Base-by-base conservation (phyloP, 1,140 invertebrate genomes). In the Solenopsis fugax region DNA sequence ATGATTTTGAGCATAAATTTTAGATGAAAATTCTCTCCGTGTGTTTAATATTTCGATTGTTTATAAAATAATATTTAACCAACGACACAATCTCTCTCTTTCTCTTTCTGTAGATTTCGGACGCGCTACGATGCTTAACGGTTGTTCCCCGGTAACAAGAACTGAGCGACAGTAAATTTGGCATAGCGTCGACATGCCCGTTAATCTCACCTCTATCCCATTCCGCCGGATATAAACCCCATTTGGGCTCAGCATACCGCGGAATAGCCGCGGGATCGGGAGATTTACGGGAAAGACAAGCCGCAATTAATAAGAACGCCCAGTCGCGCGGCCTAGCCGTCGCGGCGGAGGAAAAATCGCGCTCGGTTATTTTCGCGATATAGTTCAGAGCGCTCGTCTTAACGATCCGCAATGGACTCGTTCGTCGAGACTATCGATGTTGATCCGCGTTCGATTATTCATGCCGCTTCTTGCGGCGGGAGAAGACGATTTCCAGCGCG, bases 161-260 rank as follows among this genome's bases (percentile, higher is more conserved):
- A 84, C 54, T 73, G 80, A 84, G 80, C 80, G 80, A 75, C 80
- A 75, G 80, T 75, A 84, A 84, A 84, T 84, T 75, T 60, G 80
- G 80, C 69, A 71, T 73, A 50, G 67, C 52, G 69, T 67, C 80
- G 80, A 75, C 69, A 56, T 56, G 54, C 45, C 69, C 80, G 69
- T 84, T 84, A 84, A 84, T 84, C 80, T 84, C 78, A 37, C 50
- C 65, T 81, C 60, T 78, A 81, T 81, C 80, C 69, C 80, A 75
- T 84, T 84, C 69, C 56, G 58, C 69, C 29, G 69, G 69, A 84
- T 84, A 60, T 84, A 84, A 84, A 84, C 80, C 69, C 80, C 69
- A 84, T 84, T 84, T 84, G 69, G 54, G 45, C 69, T 73, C 80
- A 48, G 54, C 60, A 75, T 75, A 84, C 37, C 67, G 54, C 54